Conservation (phyloP, 1,140 invertebrate genomes). For the Oryzaephilus surinamensis region DNA sequence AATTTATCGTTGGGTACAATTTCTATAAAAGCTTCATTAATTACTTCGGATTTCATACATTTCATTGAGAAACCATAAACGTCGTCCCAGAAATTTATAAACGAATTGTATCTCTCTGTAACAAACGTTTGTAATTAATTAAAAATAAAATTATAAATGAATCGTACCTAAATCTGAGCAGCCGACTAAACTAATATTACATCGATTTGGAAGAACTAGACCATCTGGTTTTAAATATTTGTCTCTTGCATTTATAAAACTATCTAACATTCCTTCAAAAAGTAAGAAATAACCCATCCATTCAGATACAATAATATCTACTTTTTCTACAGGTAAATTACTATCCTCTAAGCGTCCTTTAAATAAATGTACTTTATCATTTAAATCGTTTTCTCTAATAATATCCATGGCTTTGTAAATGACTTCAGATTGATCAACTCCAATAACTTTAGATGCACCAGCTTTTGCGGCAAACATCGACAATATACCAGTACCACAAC, state of each 20-base stretch:
- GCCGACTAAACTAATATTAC: slow-evolving; percentile 78
- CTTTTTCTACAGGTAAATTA: slow-evolving; percentile 66
- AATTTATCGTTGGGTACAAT: slow-evolving; percentile 65
- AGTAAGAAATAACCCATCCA: slow-evolving; percentile 99
- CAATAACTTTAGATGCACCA: slow-evolving; percentile 83
- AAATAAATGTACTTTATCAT: slow-evolving; percentile 50
- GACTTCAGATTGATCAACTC: slow-evolving; percentile 83
- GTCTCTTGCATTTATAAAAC: slow-evolving; percentile 83
- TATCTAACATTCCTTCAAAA: slow-evolving; percentile 97
- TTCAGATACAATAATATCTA: slow-evolving; percentile 95
- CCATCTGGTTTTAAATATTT: slow-evolving; percentile 68
- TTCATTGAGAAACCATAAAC: slow-evolving; percentile 98
- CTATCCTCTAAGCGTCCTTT: slow-evolving; percentile 84
- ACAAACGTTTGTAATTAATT: slow-evolving; percentile 21
- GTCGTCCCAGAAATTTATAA: slow-evolving; percentile 85
- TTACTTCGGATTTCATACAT: slow-evolving; percentile 79
- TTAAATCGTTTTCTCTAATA: slow-evolving; percentile 57
- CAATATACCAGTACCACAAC: slow-evolving; percentile 88
- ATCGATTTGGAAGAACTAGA: slow-evolving; percentile 77
- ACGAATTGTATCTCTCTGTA: slow-evolving; percentile 55
- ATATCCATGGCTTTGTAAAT: slow-evolving; percentile 75
- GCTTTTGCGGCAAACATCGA: slow-evolving; percentile 93
- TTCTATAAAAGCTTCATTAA: slow-evolving; percentile 83
- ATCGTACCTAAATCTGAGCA: slow-evolving; percentile 73
- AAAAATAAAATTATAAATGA: slow-evolving; percentile 16